phyloP scores from a whole-genome alignment of 2,113 vertebrate genomes.

The Empidonax traillii region DNA sequence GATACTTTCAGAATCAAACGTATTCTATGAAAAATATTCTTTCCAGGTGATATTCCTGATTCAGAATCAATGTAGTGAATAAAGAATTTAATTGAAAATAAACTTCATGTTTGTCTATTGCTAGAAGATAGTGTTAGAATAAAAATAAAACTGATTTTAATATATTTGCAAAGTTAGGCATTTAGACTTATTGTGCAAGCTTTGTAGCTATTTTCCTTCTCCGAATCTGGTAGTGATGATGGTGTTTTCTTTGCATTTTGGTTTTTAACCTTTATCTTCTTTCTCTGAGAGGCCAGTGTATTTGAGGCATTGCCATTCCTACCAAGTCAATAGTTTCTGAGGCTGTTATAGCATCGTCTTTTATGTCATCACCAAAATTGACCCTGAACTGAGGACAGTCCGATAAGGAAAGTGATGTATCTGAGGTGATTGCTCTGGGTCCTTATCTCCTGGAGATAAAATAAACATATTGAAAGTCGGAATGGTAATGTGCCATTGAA shows the following conservation, averaged over 20 bases:
- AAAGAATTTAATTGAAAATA: not conserved
- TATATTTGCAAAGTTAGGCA: not conserved
- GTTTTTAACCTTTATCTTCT: not conserved
- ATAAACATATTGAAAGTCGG: not conserved
- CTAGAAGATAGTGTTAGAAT: not conserved
- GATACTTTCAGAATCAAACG: not conserved
- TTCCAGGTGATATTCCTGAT: not conserved
- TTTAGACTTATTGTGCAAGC: not conserved
- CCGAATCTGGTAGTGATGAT: not conserved
- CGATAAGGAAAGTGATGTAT: not conserved
- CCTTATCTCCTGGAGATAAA: not conserved
- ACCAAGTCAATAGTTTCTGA: not conserved
- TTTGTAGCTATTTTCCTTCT: not conserved
- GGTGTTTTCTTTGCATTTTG: not conserved
- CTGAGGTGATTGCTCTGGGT: not conserved
- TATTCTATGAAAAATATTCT: not conserved
- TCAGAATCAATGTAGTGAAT: not conserved
- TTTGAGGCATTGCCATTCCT: not conserved
- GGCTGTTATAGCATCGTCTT: rapidly evolving
- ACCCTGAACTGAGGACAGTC: not conserved
- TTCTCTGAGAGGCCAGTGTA: not conserved
- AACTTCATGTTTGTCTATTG: not conserved
- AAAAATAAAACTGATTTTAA: not conserved
- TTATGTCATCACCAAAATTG: not conserved
- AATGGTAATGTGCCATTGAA: not conserved